These are phyloP conservation scores for Thamnophis sirtalis DNA, from an alignment of 2,113 vertebrate species.

Conservation along the genomic window DNA sequence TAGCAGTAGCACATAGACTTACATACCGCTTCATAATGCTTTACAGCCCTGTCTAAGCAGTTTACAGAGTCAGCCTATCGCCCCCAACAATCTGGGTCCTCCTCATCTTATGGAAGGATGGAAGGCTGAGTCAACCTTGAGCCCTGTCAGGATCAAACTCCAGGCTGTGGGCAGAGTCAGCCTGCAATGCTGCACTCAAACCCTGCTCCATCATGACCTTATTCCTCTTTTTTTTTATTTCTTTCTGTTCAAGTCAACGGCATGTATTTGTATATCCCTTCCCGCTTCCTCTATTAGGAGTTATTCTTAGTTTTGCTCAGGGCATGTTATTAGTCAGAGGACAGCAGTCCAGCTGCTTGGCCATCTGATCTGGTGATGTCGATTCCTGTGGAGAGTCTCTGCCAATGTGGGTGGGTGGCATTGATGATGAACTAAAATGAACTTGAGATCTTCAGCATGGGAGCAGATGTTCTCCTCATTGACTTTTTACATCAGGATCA, in stretches of 20 bases:
- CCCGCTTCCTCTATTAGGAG: background rate
- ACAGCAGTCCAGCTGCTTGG: background rate
- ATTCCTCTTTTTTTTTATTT: background rate
- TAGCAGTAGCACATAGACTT: background rate
- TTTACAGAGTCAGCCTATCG: background rate
- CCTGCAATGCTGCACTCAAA: background rate
- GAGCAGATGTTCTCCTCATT: background rate
- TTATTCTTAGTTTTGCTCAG: background rate
- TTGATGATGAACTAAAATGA: background rate
- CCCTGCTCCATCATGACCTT: background rate
- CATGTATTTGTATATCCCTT: background rate
- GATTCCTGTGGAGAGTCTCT: background rate
- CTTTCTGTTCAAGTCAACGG: background rate
- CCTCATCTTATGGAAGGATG: background rate
- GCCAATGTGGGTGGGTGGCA: background rate
- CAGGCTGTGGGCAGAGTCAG: background rate
- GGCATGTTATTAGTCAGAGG: background rate
- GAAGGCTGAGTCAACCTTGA: background rate
- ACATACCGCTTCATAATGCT: background rate
- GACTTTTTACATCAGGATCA: background rate
- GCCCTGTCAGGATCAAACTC: background rate
- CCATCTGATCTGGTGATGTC: background rate
- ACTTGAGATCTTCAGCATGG: background rate
- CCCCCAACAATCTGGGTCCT: background rate
- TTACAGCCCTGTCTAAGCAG: background rate